A percentile compares a stretch with the other conserved stretches of the same genome.
phyloP scores from a whole-genome alignment of 1,140 invertebrate species.

The Drosophila melanogaster region DNA sequence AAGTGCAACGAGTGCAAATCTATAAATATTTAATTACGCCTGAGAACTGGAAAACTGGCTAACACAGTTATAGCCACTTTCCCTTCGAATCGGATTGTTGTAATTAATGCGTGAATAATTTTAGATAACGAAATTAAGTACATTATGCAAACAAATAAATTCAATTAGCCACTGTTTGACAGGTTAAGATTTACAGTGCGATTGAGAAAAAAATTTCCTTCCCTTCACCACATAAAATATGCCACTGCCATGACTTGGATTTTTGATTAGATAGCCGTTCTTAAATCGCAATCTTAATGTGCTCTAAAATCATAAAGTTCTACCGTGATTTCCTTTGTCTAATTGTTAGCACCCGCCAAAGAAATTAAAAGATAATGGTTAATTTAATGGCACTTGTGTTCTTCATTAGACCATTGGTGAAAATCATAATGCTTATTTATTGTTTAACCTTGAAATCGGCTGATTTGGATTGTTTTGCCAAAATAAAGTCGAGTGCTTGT shows the following conservation, averaged over 20 bases:
- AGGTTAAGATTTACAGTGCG: slow-evolving; percentile 33
- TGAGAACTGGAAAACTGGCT: slow-evolving; percentile 44
- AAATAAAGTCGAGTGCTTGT: slow-evolving; percentile 28
- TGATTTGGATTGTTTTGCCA: slow-evolving; percentile 11
- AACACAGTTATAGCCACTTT: slow-evolving; percentile 38
- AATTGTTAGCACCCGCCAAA: neutral
- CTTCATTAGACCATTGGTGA: slow-evolving; percentile 4
- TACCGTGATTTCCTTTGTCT: slow-evolving; percentile 36
- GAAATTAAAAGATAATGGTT: slow-evolving; percentile 12
- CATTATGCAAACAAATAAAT: slow-evolving; percentile 32
- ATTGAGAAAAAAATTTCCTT: slow-evolving; percentile 17
- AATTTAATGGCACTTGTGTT: slow-evolving; percentile 3
- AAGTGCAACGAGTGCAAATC: slow-evolving; percentile 30
- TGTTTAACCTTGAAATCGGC: slow-evolving; percentile 22
- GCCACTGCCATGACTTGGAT: slow-evolving; percentile 4
- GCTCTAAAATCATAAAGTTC: slow-evolving; percentile 1
- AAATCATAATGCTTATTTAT: slow-evolving; percentile 40
- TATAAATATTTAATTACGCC: slow-evolving; percentile 65
- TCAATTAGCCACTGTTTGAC: slow-evolving; percentile 38
- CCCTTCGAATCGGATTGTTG: slow-evolving; percentile 23
- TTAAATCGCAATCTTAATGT: slow-evolving; percentile 5
- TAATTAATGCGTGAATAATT: slow-evolving; percentile 65
- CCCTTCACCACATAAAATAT: neutral
- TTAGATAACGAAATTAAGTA: slow-evolving; percentile 57
- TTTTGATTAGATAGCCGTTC: slow-evolving; percentile 35